These are phyloP conservation scores for Acanthiza pusilla DNA, from an alignment of 2,797 vertebrate species.

Conservation along the genomic window DNA sequence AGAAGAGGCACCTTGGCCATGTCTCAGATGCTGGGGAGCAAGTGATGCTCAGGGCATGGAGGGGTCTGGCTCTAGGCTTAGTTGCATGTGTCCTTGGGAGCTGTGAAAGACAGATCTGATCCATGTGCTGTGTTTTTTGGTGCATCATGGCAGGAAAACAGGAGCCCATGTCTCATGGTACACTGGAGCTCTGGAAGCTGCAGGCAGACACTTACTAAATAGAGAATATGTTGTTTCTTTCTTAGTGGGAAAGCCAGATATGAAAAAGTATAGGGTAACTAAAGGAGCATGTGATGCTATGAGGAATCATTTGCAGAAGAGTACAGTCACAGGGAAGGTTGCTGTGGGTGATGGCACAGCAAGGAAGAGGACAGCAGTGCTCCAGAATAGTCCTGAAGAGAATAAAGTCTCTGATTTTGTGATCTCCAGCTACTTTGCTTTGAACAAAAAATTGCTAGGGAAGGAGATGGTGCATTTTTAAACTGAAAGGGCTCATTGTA, in stretches of 20 bases:
- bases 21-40: not conserved
- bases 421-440: not conserved
- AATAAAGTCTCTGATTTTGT: slow-evolving; percentile 19
- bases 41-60: not conserved
- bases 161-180: not conserved
- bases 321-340: not conserved
- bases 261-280: not conserved
- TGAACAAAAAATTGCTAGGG: not conserved
- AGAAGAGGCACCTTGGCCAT: not conserved
- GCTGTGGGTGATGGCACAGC: not conserved
- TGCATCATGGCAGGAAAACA: not conserved
- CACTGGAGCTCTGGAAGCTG: not conserved
- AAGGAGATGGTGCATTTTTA: not conserved
- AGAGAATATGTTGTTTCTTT: not conserved
- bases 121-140: not conserved
- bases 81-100: not conserved
- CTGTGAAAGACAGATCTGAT: not conserved
- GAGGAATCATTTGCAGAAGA: not conserved
- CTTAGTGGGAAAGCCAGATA: not conserved
- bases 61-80: not conserved
- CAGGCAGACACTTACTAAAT: not conserved
- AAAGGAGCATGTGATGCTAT: not conserved
- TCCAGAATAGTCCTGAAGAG: not conserved
- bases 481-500: not conserved
- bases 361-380: not conserved